Conservation (phyloP, 2,888 invertebrate genomes). For the Plebejus melissa region DNA sequence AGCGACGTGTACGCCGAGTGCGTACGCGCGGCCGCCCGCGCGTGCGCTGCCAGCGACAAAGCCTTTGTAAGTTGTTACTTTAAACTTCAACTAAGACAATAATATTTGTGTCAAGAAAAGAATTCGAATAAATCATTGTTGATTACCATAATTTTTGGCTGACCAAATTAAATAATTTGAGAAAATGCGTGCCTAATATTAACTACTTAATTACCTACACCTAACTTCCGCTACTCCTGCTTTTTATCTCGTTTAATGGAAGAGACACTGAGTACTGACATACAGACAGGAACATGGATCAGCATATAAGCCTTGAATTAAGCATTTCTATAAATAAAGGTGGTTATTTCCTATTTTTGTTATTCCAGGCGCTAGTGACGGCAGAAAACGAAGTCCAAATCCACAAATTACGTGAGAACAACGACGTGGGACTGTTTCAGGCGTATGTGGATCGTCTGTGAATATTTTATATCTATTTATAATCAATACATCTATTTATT, state of each 20-base stretch:
- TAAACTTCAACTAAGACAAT: not conserved
- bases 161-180: not conserved
- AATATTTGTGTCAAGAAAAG: too few species aligned
- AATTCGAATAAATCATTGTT: too few species aligned
- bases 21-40: constrained; percentile 38
- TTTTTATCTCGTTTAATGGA: not conserved
- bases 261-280: not conserved
- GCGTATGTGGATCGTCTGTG: not conserved
- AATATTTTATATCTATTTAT: not conserved
- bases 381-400: constrained; percentile 12
- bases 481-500: not conserved
- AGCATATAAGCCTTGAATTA: too few species aligned
- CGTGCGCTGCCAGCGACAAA: constrained; percentile 39
- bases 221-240: not conserved
- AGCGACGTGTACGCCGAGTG: constrained; percentile 56
- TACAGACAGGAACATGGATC: not conserved
- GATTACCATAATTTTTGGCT: too few species aligned
- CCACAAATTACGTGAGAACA: constrained; percentile 1
- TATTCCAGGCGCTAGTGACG: not conserved
- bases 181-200: not conserved
- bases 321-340: not conserved
- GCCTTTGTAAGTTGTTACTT: constrained; percentile 45
- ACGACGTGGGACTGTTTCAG: not conserved
- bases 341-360: not conserved
- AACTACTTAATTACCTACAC: too few species aligned